Percentiles rank a stretch among this genome's conserved stretches.
Conservation (phyloP, 1,140 invertebrate species). For the Rhizoglyphus robini region DNA sequence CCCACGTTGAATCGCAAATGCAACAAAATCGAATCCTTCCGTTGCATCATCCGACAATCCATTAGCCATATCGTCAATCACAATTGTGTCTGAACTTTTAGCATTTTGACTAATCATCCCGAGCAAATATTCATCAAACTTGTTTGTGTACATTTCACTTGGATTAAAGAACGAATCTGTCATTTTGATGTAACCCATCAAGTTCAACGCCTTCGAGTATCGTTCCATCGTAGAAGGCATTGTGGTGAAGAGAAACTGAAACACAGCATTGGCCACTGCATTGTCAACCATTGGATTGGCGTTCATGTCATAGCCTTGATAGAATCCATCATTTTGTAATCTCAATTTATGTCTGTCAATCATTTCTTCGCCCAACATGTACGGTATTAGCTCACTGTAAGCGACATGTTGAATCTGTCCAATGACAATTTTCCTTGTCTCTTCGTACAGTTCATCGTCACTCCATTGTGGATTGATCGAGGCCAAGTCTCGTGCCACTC, state of each 20-base stretch:
- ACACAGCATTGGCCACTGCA: slow-evolving; percentile 54
- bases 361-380: slow-evolving; percentile 39
- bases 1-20: slow-evolving; percentile 72
- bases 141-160: slow-evolving; percentile 39
- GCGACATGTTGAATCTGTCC: slow-evolving; percentile 40
- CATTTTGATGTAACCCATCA: slow-evolving; percentile 37
- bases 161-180: slow-evolving; percentile 43
- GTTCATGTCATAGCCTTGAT: slow-evolving; percentile 63
- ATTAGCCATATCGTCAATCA: slow-evolving; percentile 41
- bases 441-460: slow-evolving; percentile 37
- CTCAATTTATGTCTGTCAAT: slow-evolving; percentile 49
- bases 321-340: slow-evolving; percentile 47
- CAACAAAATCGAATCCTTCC: slow-evolving; percentile 55
- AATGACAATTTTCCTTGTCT: slow-evolving; percentile 39
- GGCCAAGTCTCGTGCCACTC: slow-evolving; percentile 28
- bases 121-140: slow-evolving; percentile 37
- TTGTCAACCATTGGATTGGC: slow-evolving; percentile 57
- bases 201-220: slow-evolving; percentile 30
- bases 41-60: slow-evolving; percentile 29
- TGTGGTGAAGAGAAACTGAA: slow-evolving; percentile 60
- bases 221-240: slow-evolving; percentile 42
- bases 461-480: slow-evolving; percentile 30
- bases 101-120: slow-evolving; percentile 39
- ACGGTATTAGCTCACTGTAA: slow-evolving; percentile 42
- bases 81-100: slow-evolving; percentile 37